Evolutionary conservation across 2,888 invertebrate species (phyloP).

Genomic region (Andrena dorsata): DNA sequence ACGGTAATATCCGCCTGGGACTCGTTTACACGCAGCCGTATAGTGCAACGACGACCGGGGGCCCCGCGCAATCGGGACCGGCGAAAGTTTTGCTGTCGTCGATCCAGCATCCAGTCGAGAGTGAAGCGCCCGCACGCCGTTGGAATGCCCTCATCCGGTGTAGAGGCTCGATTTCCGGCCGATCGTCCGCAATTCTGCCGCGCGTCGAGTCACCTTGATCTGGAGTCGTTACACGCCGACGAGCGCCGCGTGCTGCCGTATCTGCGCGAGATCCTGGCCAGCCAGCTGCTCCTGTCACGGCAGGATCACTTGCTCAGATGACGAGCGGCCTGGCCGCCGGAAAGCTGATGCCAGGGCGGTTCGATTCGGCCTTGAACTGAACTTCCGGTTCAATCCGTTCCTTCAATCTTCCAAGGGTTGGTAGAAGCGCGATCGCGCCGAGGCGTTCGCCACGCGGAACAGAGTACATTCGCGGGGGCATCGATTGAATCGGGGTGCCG

Average conservation of each 20-base stretch:
- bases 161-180: slow-evolving; percentile 50
- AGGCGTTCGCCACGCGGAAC: not conserved
- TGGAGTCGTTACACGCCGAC: slow-evolving; percentile 32
- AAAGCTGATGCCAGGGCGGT: slow-evolving; percentile 79
- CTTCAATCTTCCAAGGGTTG: not conserved
- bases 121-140: slow-evolving; percentile 55
- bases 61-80: not conserved
- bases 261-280: slow-evolving; percentile 56
- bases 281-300: slow-evolving; percentile 69
- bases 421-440: not conserved
- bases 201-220: slow-evolving; percentile 42
- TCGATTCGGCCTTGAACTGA: slow-evolving; percentile 66
- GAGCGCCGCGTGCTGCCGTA: slow-evolving; percentile 26
- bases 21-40: not conserved
- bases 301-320: slow-evolving; percentile 80
- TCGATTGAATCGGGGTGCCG: not conserved
- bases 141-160: slow-evolving; percentile 76
- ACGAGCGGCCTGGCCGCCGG: slow-evolving; percentile 80
- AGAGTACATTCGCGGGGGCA: not conserved
- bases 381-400: slow-evolving; percentile 9
- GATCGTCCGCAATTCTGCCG: slow-evolving; percentile 47
- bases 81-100: slow-evolving; percentile 1
- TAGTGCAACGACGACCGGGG: not conserved
- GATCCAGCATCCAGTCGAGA: slow-evolving; percentile 50
- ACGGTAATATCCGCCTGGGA: slow-evolving; percentile 20